Percentiles rank a stretch among this genome's conserved stretches.
phyloP scores from a whole-genome alignment of 2,113 vertebrate genomes.

The Sebastes schlegelii region DNA sequence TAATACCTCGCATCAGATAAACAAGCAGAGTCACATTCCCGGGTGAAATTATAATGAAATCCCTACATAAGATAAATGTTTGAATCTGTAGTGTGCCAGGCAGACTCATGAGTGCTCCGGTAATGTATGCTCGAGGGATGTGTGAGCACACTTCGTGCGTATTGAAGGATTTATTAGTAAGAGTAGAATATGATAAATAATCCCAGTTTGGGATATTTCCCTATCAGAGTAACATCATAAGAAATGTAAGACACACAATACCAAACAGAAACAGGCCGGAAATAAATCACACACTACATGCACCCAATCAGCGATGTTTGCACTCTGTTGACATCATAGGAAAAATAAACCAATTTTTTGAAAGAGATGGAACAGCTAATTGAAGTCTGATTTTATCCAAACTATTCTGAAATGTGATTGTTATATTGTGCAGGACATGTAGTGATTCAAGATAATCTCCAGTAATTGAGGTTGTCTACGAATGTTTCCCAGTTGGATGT shows the following conservation, averaged over 20 bases:
- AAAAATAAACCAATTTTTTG: not conserved
- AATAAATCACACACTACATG: not conserved
- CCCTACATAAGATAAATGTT: slow-evolving; percentile 38
- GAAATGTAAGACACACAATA: not conserved
- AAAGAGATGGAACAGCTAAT: not conserved
- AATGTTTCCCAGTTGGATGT: not conserved
- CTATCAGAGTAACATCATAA: slow-evolving; percentile 12
- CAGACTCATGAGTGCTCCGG: slow-evolving; percentile 39
- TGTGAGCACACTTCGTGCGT: slow-evolving; percentile 33
- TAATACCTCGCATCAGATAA: slow-evolving; percentile 64
- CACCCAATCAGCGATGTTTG: too few species aligned
- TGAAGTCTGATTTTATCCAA: not conserved
- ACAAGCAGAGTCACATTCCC: slow-evolving; percentile 40
- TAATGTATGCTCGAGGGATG: slow-evolving; percentile 39
- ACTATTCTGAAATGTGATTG: not conserved
- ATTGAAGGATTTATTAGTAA: slow-evolving; percentile 45
- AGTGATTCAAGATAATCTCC: slow-evolving; percentile 11
- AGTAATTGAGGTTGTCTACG: not conserved
- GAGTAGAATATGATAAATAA: slow-evolving; percentile 27
- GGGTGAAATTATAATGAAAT: slow-evolving; percentile 68
- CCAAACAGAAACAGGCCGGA: not conserved
- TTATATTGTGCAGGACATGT: not conserved
- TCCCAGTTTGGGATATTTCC: slow-evolving; percentile 18
- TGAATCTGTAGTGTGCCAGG: slow-evolving; percentile 15
- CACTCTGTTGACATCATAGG: not conserved